These are phyloP conservation scores for Musca vetustissima DNA, from an alignment of 1,140 invertebrate genomes.

Conservation along the genomic window DNA sequence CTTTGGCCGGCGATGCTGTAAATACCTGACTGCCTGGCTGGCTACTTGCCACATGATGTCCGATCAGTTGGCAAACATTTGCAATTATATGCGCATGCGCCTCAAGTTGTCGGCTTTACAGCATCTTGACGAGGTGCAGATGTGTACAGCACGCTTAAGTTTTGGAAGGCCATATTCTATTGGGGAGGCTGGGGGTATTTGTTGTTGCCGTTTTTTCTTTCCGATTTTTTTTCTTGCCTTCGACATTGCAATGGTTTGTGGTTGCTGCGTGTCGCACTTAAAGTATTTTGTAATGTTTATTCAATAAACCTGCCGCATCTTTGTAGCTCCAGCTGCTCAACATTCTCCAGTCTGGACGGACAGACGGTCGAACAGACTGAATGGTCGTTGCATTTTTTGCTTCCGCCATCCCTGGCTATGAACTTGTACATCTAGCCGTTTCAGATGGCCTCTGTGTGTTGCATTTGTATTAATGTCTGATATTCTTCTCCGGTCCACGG, in stretches of 20 bases:
- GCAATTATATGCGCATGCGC: slow-evolving; percentile 22
- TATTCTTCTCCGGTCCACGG: slow-evolving; percentile 1
- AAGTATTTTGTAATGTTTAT: slow-evolving; percentile 43
- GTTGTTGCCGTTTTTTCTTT: not conserved
- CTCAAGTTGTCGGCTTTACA: not conserved
- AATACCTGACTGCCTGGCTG: not conserved
- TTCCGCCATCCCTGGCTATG: not conserved
- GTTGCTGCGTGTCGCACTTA: slow-evolving; percentile 20
- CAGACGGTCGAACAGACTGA: no score
- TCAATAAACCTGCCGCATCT: slow-evolving; percentile 48
- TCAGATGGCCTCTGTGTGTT: no score
- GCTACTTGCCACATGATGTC: no score
- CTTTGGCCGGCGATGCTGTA: not conserved
- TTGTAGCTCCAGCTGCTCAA: slow-evolving; percentile 19
- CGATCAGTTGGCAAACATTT: not conserved
- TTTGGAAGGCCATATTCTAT: not conserved
- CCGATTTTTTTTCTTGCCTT: not conserved
- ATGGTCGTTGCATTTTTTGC: not conserved
- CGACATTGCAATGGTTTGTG: not conserved
- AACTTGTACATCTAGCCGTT: no score
- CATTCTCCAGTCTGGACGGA: not conserved
- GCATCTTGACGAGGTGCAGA: slow-evolving; percentile 6
- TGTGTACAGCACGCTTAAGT: slow-evolving; percentile 8
- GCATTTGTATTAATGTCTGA: not conserved
- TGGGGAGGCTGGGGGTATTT: not conserved